A percentile compares a stretch with the other conserved stretches of the same genome.
phyloP scores from a whole-genome alignment of 2,113 vertebrate species.

The Chloropsis cyanopogon region DNA sequence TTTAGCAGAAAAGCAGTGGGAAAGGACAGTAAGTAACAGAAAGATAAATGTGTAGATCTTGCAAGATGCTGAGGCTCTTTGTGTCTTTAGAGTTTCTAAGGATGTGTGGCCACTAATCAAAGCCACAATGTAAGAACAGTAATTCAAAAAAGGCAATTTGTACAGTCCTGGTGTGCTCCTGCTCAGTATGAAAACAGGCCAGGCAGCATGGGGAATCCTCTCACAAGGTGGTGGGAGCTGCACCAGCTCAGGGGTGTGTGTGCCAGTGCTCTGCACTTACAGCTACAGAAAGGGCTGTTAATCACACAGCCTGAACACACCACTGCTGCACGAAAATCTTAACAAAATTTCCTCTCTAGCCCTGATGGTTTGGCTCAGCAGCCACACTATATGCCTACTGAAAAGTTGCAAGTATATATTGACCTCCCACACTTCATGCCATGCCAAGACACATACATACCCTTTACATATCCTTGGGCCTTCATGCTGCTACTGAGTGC shows the following conservation, averaged over 20 bases:
- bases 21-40: neutral
- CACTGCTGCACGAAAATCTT: neutral
- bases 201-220: neutral
- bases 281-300: accelerated
- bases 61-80: neutral
- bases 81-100: neutral
- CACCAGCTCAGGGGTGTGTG: too few relatives aligned
- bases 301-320: accelerated
- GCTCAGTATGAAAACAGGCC: neutral
- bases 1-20: accelerated
- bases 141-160: neutral
- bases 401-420: neutral
- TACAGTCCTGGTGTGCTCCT: neutral
- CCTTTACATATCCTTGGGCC: neutral
- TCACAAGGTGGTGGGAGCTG: neutral
- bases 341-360: neutral
- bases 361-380: neutral
- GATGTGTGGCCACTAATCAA: neutral
- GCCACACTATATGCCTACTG: neutral
- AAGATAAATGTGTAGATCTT: neutral
- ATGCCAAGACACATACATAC: neutral
- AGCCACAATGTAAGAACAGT: neutral
- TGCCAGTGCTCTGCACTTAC: neutral
- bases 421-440: neutral
- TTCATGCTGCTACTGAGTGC: neutral